Evolutionary conservation across 2,797 vertebrate genomes (phyloP), one percentile per base, ranked within the genome.

Genomic region (Etheostoma nigrum): DNA sequence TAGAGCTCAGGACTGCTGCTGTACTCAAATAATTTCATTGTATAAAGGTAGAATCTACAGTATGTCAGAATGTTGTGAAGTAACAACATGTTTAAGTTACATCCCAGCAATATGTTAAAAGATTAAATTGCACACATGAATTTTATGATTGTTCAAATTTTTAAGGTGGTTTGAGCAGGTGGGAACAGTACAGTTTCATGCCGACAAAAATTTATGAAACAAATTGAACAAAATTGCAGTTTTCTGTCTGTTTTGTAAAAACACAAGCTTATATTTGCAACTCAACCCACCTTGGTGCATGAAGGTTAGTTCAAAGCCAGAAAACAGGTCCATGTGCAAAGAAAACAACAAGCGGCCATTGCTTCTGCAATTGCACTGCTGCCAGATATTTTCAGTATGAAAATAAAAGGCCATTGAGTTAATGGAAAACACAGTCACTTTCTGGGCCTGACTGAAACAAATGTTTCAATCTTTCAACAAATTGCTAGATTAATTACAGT

Each of bases 321-420:
- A 30, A 69, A 78, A 69, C 30, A 42, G 44, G 47, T 67, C 61
- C 79, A 65, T 49, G 51, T 76, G 68, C 47, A 54, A 66, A 61
- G 57, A 67, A 62, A 74, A 74, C 13, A 51, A 65, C 4, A 1
- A 59, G 49, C 47, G 14, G 27, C 54, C 40, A 14, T 36, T 16
- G 23, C 27, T 12, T 9, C 8, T 36, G 27, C 2, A 4, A 12
- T 52, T 33, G n/a, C 33, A 49, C 53, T 5, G 8, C 30, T 6
- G 21, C 21, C 58, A 66, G 47, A 11, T 49, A 61, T 19, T 30
- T 48, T 42, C 27, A 47, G 49, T 6, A 36, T n/a, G 4, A 25
- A 52, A 30, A 71, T 15, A 40, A 55, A 75, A 65, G 21, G 11
- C 19, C 21, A 3, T 1, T 33, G 42, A 51, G 40, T 67, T 58